Evolutionary conservation across 2,888 invertebrate genomes (phyloP).

Genomic region (Harpalus rufipes): DNA sequence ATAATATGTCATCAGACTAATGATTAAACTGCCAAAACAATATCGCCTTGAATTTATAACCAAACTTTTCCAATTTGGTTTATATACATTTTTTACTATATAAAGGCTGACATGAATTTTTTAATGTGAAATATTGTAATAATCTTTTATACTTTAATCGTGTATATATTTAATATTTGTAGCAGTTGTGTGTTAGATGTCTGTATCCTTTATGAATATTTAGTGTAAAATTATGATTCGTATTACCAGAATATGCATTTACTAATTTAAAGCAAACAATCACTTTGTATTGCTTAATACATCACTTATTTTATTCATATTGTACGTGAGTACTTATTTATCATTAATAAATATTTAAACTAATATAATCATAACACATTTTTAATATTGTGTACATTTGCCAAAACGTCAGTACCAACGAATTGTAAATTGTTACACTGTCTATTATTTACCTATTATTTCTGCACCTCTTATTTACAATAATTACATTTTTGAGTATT

Average conservation of each 20-base stretch:
- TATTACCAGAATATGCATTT: conserved; percentile 73
- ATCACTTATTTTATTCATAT: neutral
- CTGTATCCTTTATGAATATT: conserved; percentile 55
- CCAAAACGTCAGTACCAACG: conserved; percentile 48
- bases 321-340: conserved; percentile 19
- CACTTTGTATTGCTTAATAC: conserved; percentile 43
- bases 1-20: conserved; percentile 31
- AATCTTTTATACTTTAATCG: conserved; percentile 65
- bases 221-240: conserved; percentile 53
- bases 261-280: conserved; percentile 68
- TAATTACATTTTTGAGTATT: conserved; percentile 38
- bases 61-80: conserved; percentile 32
- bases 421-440: conserved; percentile 49
- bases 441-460: conserved; percentile 46
- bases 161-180: conserved; percentile 63
- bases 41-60: conserved; percentile 58
- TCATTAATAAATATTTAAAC: conserved; percentile 43
- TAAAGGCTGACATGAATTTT: conserved; percentile 58
- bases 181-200: conserved; percentile 63
- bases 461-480: conserved; percentile 19
- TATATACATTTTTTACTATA: conserved; percentile 51
- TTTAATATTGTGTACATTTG: conserved; percentile 50
- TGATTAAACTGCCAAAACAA: conserved; percentile 52
- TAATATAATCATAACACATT: conserved; percentile 48
- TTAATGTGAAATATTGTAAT: conserved; percentile 65